Evolutionary conservation across 2,888 invertebrate species (phyloP).

Genomic region (Amiota mariae): DNA sequence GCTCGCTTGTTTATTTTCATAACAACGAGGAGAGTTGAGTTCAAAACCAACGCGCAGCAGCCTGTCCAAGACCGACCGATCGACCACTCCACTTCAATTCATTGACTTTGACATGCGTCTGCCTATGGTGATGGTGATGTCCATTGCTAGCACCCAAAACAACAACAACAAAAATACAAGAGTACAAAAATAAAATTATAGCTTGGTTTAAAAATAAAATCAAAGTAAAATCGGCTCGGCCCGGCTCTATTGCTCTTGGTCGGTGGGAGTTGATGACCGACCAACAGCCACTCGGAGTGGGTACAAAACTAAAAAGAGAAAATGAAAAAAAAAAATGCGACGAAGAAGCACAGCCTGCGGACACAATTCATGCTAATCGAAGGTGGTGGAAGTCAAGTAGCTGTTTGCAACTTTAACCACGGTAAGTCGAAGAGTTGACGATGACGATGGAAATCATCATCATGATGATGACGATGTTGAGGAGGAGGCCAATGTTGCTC

Average conservation of each 20-base stretch:
- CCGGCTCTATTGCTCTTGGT: neutral
- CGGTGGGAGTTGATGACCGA: conserved; percentile 33
- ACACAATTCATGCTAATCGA: conserved; percentile 61
- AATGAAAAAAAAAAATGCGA: conserved; percentile 31
- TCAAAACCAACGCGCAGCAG: neutral
- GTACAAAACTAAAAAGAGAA: neutral
- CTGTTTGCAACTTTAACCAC: conserved; percentile 41
- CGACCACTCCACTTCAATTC: conserved; percentile 1
- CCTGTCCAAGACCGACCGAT: neutral
- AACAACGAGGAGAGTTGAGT: conserved; percentile 9
- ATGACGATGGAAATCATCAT: neutral
- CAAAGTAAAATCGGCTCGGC: conserved; percentile 5
- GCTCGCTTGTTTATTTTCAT: conserved; percentile 16
- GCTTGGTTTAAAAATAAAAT: conserved; percentile 22
- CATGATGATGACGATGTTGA: neutral
- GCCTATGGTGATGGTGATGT: too few relatives aligned
- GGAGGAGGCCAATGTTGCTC: neutral
- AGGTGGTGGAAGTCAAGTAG: conserved; percentile 61
- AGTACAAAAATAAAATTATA: conserved; percentile 11
- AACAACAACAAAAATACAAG: neutral
- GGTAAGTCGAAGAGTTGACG: neutral
- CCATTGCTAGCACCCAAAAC: neutral
- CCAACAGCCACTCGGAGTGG: conserved; percentile 2
- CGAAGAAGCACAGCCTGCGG: conserved; percentile 45
- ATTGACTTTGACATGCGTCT: conserved; percentile 23